These are phyloP conservation scores for Microtus montanus DNA, from an alignment of 2,113 vertebrate genomes.

Conservation along the genomic window DNA sequence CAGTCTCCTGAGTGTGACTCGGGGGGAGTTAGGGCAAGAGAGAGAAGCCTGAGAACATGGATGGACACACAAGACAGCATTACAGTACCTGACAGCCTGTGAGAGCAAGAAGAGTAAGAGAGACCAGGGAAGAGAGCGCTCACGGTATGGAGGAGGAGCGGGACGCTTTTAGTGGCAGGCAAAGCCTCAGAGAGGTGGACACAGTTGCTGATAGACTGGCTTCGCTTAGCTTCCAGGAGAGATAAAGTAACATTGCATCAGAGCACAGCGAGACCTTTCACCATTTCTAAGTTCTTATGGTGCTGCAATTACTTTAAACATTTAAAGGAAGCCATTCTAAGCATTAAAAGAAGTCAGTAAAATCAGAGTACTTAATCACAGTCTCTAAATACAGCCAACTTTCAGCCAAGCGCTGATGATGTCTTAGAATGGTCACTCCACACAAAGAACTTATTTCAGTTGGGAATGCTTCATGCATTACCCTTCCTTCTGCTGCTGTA, in stretches of 20 bases:
- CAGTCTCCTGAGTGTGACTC: background rate
- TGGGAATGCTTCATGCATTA: background rate
- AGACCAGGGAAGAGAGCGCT: slow-evolving; percentile 99
- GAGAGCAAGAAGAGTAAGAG: slow-evolving; percentile 98
- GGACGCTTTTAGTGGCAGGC: slow-evolving; percentile 97
- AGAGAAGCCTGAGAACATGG: slow-evolving; percentile 60
- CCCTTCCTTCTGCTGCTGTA: background rate
- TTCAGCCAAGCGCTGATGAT: slow-evolving; percentile 36
- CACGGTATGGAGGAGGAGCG: slow-evolving; percentile 98
- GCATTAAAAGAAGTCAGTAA: slow-evolving; percentile 40
- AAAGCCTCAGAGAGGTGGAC: slow-evolving; percentile 97
- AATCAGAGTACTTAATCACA: background rate
- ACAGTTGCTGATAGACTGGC: slow-evolving; percentile 99
- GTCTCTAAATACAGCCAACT: slow-evolving; percentile 66
- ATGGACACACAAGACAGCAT: slow-evolving; percentile 72
- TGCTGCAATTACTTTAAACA: slow-evolving; percentile 55
- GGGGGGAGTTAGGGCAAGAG: slow-evolving; percentile 26
- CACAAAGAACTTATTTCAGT: background rate
- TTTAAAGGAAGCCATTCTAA: slow-evolving; percentile 54
- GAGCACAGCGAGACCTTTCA: slow-evolving; percentile 48
- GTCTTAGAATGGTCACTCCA: background rate
- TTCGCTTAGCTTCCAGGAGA: slow-evolving; percentile 97
- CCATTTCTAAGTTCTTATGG: slow-evolving; percentile 5
- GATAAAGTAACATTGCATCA: slow-evolving; percentile 86
- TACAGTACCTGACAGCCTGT: slow-evolving; percentile 98